phyloP scores from a whole-genome alignment of 1,140 invertebrate genomes.

The Drosophila pseudoananassae region DNA sequence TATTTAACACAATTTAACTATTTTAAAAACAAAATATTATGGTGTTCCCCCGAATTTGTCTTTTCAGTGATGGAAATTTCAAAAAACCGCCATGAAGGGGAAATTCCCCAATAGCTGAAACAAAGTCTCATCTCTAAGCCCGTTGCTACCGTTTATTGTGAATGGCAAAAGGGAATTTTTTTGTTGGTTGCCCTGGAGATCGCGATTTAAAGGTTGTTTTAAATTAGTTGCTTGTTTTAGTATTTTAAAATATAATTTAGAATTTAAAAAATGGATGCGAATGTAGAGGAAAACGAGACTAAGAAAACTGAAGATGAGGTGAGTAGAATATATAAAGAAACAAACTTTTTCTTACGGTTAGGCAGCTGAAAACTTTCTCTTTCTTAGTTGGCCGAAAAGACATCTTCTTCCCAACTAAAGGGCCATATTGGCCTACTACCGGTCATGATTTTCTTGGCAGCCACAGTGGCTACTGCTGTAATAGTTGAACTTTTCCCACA shows the following conservation, averaged over 20 bases:
- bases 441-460: slow-evolving; percentile 59
- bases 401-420: background rate
- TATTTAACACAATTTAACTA: background rate
- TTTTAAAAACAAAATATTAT: background rate
- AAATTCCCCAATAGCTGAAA: slow-evolving; percentile 2
- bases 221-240: slow-evolving; percentile 19
- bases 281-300: slow-evolving; percentile 5
- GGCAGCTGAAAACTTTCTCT: slow-evolving; percentile 42
- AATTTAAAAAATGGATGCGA: slow-evolving; percentile 28
- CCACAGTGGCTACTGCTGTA: slow-evolving; percentile 61
- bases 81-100: slow-evolving; percentile 11
- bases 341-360: background rate
- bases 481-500: slow-evolving; percentile 57
- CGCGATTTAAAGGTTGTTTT: slow-evolving; percentile 37
- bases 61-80: background rate
- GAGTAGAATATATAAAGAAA: slow-evolving; percentile 3
- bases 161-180: slow-evolving; percentile 33
- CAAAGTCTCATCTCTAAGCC: background rate
- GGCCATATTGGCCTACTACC: slow-evolving; percentile 43
- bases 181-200: slow-evolving; percentile 31
- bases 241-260: slow-evolving; percentile 10
- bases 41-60: background rate
- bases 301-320: background rate
- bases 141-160: background rate
- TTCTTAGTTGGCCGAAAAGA: slow-evolving; percentile 33